Evolutionary conservation across 1,140 invertebrate species (phyloP).

Genomic region (Tetramorium simillimum): DNA sequence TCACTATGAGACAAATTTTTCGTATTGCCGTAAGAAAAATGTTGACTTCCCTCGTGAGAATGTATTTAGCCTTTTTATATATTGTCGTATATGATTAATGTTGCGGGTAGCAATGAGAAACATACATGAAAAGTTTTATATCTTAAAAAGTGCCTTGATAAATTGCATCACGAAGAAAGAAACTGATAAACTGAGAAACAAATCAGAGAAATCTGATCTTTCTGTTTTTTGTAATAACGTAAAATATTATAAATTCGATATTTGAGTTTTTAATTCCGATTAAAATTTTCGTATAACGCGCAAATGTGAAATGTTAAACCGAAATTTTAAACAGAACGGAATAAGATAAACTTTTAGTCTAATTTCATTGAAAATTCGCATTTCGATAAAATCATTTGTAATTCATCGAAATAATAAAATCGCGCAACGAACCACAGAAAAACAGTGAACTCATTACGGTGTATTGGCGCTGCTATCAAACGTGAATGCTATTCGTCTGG

Average conservation of each 20-base stretch:
- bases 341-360: background rate
- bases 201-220: background rate
- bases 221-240: background rate
- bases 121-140: background rate
- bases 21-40: slow-evolving; percentile 21
- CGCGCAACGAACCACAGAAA: slow-evolving; percentile 9
- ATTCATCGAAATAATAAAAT: slow-evolving; percentile 50
- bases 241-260: background rate
- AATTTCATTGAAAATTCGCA: slow-evolving; percentile 15
- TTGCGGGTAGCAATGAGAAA: background rate
- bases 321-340: background rate
- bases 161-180: background rate
- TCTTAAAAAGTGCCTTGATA: background rate
- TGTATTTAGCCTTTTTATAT: slow-evolving; percentile 18
- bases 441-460: slow-evolving; percentile 20
- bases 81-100: slow-evolving; percentile 3
- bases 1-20: slow-evolving; percentile 46
- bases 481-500: slow-evolving; percentile 50
- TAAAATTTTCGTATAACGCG: background rate
- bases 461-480: slow-evolving; percentile 42
- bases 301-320: background rate
- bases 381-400: slow-evolving; percentile 24
- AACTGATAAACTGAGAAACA: background rate
- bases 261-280: background rate
- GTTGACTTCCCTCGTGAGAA: slow-evolving; percentile 13